Base-by-base conservation (phyloP, 2,888 invertebrate species). In the Lasioglossum figueresi region DNA sequence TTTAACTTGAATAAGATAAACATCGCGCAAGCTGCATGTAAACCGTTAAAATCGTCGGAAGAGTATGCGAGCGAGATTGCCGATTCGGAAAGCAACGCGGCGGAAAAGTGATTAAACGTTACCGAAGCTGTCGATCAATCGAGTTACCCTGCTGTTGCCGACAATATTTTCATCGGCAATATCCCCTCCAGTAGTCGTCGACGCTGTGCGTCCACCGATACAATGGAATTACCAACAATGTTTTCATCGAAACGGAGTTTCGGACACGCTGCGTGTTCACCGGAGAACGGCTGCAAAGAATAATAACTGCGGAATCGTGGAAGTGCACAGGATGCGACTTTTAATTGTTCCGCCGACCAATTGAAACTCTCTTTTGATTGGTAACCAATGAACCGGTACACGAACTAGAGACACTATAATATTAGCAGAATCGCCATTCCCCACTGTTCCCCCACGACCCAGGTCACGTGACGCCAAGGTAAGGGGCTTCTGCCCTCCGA, bases 61-160 rank as follows among this genome's bases (percentile, higher is more conserved):
- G 34, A 23, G 23, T 23, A 34, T 23, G 6, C 4, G 31, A 10
- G 10, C 66, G 4, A 66, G 19, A 66, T 66, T 66, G 23, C 34
- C 34, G 19, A 66, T 37, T 66, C 66, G 23, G 23, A 23, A 23
- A 37, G 31, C 66, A 66, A 37, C 63, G 16, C 14, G 31, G 16
- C 14, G 63, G 27, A 31, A 63, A 63, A 63, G 31, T 66, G 66
- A 66, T 66, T 66, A 66, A 31, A 31, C 31, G 63, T 6, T 16
- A 16, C 63, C 63, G 63, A 31, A 63, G 63, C 63, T 63, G 63
- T 31, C 27, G 63, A 63, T 63, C 63, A 63, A 63, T 63, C 63
- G 63, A 16, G 16, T 63, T 63, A 63, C 16, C 63, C 0, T 6
- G 31, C 27, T 63, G 31, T 63, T 31, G 63, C 16, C 63, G 16